These are phyloP conservation scores for Listronotus oregonensis DNA, from an alignment of 1,140 invertebrate species.

Conservation along the genomic window DNA sequence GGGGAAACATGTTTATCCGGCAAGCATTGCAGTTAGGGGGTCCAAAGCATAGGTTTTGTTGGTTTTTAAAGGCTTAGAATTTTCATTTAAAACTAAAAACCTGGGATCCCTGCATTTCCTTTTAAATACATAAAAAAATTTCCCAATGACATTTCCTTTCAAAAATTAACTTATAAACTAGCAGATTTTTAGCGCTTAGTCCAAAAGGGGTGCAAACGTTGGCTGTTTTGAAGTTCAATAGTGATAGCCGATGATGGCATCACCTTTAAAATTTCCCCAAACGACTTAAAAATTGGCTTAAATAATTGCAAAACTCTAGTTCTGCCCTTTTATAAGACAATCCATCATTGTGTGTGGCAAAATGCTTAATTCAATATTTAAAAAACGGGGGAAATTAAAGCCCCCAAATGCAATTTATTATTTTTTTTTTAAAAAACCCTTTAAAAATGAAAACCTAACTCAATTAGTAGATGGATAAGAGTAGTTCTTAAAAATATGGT, in stretches of 20 bases:
- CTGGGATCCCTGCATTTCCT: conserved; percentile 16
- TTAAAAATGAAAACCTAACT: too few relatives aligned
- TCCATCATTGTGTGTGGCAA: not conserved
- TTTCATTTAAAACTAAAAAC: conserved; percentile 25
- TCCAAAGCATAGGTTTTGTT: not conserved
- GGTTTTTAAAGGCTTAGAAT: conserved; percentile 6
- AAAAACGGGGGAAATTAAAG: not conserved
- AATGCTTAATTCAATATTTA: not conserved
- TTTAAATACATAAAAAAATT: conserved; percentile 11
- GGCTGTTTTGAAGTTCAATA: conserved; percentile 8
- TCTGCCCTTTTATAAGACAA: conserved; percentile 20
- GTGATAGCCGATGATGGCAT: not conserved
- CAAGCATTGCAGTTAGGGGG: conserved; percentile 11
- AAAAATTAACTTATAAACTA: conserved; percentile 16
- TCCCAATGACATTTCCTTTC: not conserved
- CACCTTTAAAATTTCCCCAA: conserved; percentile 20
- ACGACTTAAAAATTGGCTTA: conserved; percentile 17
- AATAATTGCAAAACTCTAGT: conserved; percentile 14
- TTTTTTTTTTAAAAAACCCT: too few relatives aligned
- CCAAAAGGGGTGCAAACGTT: conserved; percentile 24
- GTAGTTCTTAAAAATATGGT: too few relatives aligned
- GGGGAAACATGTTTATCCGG: conserved; percentile 43
- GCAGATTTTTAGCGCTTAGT: conserved; percentile 13
- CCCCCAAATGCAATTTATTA: too few relatives aligned
- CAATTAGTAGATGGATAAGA: too few relatives aligned